Percentiles rank a stretch among this genome's conserved stretches.
Evolutionary conservation across 2,888 invertebrate genomes (phyloP).

Genomic region (Sthenelais limicola): DNA sequence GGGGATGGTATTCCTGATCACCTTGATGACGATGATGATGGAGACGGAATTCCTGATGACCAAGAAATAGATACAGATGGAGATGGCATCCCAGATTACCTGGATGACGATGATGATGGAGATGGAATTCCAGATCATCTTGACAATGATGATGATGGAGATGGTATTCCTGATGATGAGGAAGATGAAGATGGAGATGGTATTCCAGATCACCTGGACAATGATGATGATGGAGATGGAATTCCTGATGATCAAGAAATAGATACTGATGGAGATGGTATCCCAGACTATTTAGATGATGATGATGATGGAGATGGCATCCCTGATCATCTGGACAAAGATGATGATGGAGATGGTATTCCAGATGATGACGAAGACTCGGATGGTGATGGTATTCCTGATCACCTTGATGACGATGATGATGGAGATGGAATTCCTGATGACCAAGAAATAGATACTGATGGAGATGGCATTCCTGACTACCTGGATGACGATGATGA

Average conservation of each 20-base stretch:
- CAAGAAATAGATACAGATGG: constrained; percentile 53
- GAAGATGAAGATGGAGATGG: constrained; percentile 55
- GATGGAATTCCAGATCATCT: constrained; percentile 61
- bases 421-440: constrained; percentile 54
- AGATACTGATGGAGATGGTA: constrained; percentile 55
- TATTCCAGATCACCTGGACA: constrained; percentile 55
- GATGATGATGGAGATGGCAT: constrained; percentile 61
- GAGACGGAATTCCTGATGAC: constrained; percentile 51
- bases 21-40: constrained; percentile 47
- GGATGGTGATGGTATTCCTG: constrained; percentile 59
- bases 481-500: constrained; percentile 54
- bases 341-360: constrained; percentile 65
- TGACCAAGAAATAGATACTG: constrained; percentile 41
- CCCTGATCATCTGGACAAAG: constrained; percentile 63
- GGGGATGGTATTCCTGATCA: constrained; percentile 54
- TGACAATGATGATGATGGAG: constrained; percentile 50
- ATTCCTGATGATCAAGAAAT: constrained; percentile 51
- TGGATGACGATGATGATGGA: constrained; percentile 58
- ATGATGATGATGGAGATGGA: constrained; percentile 49
- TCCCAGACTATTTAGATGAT: constrained; percentile 58
- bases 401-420: constrained; percentile 52
- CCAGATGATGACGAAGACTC: constrained; percentile 61
- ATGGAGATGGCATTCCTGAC: constrained; percentile 52
- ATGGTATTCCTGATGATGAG: constrained; percentile 51
- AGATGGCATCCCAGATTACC: constrained; percentile 58